Evolutionary conservation across 1,140 invertebrate genomes (phyloP).

Genomic region (Rhopalosiphum maidis): DNA sequence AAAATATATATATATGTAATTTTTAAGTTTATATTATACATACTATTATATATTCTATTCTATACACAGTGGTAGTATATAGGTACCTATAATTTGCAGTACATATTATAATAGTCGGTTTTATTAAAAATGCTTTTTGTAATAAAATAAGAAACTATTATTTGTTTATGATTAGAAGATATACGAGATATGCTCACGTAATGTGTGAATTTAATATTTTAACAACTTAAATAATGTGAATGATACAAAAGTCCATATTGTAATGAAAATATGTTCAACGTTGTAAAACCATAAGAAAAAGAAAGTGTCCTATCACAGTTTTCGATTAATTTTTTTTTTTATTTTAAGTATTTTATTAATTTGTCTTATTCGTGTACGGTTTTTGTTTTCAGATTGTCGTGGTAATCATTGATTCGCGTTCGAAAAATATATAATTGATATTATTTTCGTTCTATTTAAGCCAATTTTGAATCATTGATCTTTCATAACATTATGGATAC

Average conservation of each 20-base stretch:
- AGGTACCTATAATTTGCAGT: background rate
- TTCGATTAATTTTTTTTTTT: background rate
- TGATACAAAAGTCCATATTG: background rate
- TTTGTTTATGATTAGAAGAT: background rate
- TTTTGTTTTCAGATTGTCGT: background rate
- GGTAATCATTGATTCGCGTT: background rate
- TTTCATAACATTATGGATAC: background rate
- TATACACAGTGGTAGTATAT: background rate
- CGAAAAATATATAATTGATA: background rate
- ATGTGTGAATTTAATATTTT: background rate
- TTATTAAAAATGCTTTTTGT: background rate
- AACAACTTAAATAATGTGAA: background rate
- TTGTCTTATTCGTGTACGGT: background rate
- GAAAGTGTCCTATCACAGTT: background rate
- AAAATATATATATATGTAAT: background rate
- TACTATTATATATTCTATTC: background rate
- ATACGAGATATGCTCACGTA: background rate
- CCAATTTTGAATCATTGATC: background rate
- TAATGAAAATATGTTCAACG: background rate
- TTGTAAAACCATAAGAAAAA: background rate
- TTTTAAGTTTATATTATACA: background rate
- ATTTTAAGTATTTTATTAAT: background rate
- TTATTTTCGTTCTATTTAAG: background rate
- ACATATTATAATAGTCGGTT: background rate
- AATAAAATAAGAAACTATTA: background rate